Percentiles rank a stretch among this genome's conserved stretches.
phyloP scores from a whole-genome alignment of 2,888 invertebrate genomes.

The Trisateles emortualis region DNA sequence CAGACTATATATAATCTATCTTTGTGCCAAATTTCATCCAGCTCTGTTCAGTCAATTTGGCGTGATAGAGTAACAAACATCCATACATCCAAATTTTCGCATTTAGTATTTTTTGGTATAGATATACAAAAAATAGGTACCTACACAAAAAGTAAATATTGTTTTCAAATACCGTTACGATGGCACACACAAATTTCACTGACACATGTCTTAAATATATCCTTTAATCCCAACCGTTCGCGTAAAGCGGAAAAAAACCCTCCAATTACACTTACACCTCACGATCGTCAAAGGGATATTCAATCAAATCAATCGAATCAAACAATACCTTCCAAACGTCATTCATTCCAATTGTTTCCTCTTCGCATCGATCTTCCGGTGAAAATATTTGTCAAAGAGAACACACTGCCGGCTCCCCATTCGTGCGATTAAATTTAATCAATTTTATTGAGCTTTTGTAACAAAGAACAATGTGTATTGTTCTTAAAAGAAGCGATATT shows the following conservation, averaged over 20 bases:
- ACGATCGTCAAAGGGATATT: constrained; percentile 30
- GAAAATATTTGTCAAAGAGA: constrained; percentile 69
- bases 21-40: no score
- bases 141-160: no score
- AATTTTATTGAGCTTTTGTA: constrained; percentile 70
- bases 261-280: constrained; percentile 14
- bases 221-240: no score
- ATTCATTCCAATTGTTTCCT: constrained; percentile 49
- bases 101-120: no score
- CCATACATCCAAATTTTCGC: no score
- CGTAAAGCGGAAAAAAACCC: background rate
- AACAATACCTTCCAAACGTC: constrained; percentile 40
- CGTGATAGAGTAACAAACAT: no score
- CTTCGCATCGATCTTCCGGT: constrained; percentile 58
- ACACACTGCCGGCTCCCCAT: constrained; percentile 47
- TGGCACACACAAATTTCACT: no score
- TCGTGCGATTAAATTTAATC: constrained; percentile 43
- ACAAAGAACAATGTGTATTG: constrained; percentile 77
- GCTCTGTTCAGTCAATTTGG: no score
- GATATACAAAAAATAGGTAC: no score
- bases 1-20: no score
- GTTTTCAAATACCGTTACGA: no score
- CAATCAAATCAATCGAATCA: constrained; percentile 46
- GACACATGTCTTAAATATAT: no score
- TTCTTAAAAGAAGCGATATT: constrained; percentile 62